Conservation (phyloP, 2,888 invertebrate genomes). For the Troides aeacus region DNA sequence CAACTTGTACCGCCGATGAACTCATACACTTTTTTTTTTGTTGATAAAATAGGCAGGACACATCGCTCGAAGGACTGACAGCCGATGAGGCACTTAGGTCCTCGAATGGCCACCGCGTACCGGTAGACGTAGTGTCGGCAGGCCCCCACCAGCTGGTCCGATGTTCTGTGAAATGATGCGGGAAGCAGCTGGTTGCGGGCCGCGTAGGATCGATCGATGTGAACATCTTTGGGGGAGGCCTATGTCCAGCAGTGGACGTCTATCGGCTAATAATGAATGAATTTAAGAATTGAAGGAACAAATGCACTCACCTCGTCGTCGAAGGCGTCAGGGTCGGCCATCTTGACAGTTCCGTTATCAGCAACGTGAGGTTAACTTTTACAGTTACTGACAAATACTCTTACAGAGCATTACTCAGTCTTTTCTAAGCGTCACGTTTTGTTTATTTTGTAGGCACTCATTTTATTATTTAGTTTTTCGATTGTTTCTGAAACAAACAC, state of each 20-base stretch:
- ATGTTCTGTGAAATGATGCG: too few relatives aligned
- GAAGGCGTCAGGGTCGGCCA: conserved; percentile 74
- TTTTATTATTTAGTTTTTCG: conserved; percentile 26
- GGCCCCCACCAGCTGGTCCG: too few relatives aligned
- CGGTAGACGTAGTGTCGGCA: too few relatives aligned
- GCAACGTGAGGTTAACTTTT: conserved; percentile 34
- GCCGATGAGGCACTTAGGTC: too few relatives aligned
- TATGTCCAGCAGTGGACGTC: background rate
- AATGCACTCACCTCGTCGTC: conserved; percentile 69
- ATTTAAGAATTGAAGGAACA: background rate
- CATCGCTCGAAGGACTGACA: too few relatives aligned
- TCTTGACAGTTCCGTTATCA: conserved; percentile 45
- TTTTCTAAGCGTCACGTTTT: conserved; percentile 25
- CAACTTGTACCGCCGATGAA: too few relatives aligned
- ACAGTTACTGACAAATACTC: conserved; percentile 31
- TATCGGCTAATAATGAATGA: background rate
- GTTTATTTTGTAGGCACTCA: conserved; percentile 19
- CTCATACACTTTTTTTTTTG: too few relatives aligned
- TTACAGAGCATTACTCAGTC: conserved; percentile 27
- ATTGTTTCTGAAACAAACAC: conserved; percentile 31
- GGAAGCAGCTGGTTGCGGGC: too few relatives aligned
- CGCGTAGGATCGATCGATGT: too few relatives aligned
- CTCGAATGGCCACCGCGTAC: too few relatives aligned
- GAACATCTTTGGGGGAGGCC: too few relatives aligned
- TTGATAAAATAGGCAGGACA: too few relatives aligned